phyloP scores from a whole-genome alignment of 1,140 invertebrate genomes.

The Drosophila setifemur region DNA sequence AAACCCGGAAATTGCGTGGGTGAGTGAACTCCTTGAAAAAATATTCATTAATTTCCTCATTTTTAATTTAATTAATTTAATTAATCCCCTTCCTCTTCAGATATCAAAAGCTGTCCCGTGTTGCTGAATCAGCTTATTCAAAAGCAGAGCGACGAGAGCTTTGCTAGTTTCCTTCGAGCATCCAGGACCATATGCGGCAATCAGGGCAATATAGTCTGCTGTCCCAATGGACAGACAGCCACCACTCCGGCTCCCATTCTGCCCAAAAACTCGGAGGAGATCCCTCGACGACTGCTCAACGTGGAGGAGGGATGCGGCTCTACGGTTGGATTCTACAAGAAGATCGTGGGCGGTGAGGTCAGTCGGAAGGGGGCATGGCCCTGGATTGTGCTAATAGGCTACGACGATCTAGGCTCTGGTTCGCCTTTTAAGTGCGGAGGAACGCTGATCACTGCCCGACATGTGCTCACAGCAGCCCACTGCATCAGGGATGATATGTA shows the following conservation, averaged over 20 bases:
- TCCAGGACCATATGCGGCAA: slow-evolving; percentile 61
- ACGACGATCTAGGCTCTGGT: slow-evolving; percentile 58
- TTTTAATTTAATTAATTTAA: background rate
- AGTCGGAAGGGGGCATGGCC: slow-evolving; percentile 78
- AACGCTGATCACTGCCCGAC: slow-evolving; percentile 72
- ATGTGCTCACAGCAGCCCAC: slow-evolving; percentile 77
- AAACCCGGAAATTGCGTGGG: slow-evolving; percentile 58
- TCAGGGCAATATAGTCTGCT: slow-evolving; percentile 52
- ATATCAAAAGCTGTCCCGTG: slow-evolving; percentile 50
- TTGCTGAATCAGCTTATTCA: slow-evolving; percentile 46
- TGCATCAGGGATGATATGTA: slow-evolving; percentile 68
- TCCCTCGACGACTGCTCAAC: slow-evolving; percentile 58
- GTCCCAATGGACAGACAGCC: slow-evolving; percentile 43
- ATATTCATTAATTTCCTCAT: background rate
- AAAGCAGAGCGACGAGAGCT: slow-evolving; percentile 48
- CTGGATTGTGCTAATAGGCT: slow-evolving; percentile 74
- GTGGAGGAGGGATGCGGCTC: slow-evolving; percentile 80
- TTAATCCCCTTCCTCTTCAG: slow-evolving; percentile 7
- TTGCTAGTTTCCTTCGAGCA: slow-evolving; percentile 51
- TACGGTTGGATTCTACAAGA: slow-evolving; percentile 61
- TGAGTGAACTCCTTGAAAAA: slow-evolving; percentile 13
- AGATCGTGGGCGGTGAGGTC: slow-evolving; percentile 82
- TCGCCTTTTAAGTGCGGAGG: slow-evolving; percentile 78
- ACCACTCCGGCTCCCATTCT: background rate
- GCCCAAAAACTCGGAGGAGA: slow-evolving; percentile 19